Percentiles rank a stretch among this genome's conserved stretches.
Conservation (phyloP, 2,797 vertebrate genomes). For the Nannoperca australis region DNA sequence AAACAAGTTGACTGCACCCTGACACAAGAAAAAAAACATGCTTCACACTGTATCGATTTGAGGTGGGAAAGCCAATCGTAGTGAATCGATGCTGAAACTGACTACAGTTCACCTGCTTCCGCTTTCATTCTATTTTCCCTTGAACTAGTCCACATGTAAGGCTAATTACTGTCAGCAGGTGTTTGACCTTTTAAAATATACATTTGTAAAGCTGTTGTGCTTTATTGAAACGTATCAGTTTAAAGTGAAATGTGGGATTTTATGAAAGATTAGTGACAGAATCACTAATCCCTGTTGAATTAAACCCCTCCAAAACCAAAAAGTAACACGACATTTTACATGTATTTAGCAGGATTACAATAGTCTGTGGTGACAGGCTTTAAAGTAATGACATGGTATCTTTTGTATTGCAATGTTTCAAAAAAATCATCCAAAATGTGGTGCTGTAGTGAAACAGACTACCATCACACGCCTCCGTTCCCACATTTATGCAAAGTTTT, state of each 20-base stretch:
- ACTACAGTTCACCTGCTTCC: not conserved
- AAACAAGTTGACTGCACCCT: constrained; percentile 10
- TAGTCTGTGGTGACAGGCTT: constrained; percentile 16
- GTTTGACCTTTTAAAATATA: not conserved
- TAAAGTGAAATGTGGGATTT: constrained; percentile 7
- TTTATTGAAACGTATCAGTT: not conserved
- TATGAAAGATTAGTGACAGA: constrained; percentile 5
- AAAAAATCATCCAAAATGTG: not conserved
- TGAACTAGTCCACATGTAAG: not conserved
- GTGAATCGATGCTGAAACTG: not conserved
- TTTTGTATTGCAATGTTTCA: not conserved
- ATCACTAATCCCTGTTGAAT: constrained; percentile 19
- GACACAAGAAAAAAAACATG: constrained; percentile 15
- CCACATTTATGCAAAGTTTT: constrained; percentile 30
- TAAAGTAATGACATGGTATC: constrained; percentile 26
- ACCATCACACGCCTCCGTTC: not conserved
- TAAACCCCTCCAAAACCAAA: constrained; percentile 29
- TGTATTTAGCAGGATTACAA: constrained; percentile 52
- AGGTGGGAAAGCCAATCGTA: not conserved
- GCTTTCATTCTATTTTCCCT: not conserved
- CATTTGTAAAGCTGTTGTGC: not conserved
- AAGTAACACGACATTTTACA: constrained; percentile 22
- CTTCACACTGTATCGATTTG: not conserved
- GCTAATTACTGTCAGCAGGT: not conserved
- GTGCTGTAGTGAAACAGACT: not conserved